phyloP scores from a whole-genome alignment of 2,888 invertebrate species.

The Notocelia uddmanniana region DNA sequence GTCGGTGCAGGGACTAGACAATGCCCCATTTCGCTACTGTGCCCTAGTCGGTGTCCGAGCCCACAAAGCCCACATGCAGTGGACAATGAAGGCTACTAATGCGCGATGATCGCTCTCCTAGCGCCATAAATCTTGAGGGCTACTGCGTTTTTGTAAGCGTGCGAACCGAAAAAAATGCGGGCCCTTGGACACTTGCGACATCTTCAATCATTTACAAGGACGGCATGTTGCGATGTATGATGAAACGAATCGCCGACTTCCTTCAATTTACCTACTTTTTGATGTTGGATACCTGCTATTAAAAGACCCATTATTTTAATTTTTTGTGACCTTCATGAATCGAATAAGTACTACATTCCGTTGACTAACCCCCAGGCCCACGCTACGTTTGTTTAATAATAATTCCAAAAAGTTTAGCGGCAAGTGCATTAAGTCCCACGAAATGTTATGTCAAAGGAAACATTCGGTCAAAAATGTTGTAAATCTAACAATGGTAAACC shows the following conservation, averaged over 20 bases:
- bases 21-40: conserved; percentile 60
- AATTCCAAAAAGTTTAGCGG: not conserved
- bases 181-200: conserved; percentile 44
- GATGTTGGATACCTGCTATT: not conserved
- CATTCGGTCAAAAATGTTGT: not conserved
- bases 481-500: not conserved
- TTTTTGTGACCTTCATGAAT: not conserved
- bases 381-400: not conserved
- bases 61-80: conserved; percentile 72
- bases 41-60: conserved; percentile 53
- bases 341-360: not conserved
- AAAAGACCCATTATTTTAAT: not conserved
- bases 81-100: conserved; percentile 81
- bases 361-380: not conserved
- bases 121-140: conserved; percentile 77
- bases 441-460: not conserved
- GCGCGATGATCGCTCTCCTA: conserved; percentile 79
- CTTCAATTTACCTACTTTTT: conserved; percentile 14
- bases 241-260: conserved; percentile 51
- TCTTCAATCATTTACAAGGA: conserved; percentile 51
- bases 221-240: conserved; percentile 50
- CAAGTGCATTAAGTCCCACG: not conserved
- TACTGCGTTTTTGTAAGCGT: conserved; percentile 65
- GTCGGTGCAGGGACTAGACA: conserved; percentile 46
- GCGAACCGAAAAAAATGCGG: conserved; percentile 46